These are phyloP conservation scores for Muscidifurax raptorellus DNA, from an alignment of 1,140 invertebrate species.

Conservation along the genomic window DNA sequence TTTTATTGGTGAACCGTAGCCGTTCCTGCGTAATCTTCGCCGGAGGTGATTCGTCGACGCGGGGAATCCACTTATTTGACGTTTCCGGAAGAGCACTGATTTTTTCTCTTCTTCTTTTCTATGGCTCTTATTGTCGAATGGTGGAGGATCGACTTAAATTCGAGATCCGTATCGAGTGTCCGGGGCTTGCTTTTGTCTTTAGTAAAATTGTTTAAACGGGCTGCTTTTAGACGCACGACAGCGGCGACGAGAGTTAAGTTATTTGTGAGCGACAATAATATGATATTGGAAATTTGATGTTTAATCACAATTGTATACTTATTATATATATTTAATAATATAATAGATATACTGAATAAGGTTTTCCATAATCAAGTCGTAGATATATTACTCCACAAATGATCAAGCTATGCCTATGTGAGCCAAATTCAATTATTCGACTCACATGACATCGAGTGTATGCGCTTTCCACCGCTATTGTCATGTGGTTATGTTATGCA, in stretches of 20 bases:
- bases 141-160: not conserved
- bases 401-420: not conserved
- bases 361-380: not conserved
- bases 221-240: too few species aligned
- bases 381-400: not conserved
- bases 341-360: too few species aligned
- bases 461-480: not conserved
- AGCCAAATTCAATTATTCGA: not conserved
- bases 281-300: too few species aligned
- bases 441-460: not conserved
- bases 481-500: not conserved
- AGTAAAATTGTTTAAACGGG: too few species aligned
- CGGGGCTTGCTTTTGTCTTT: too few species aligned
- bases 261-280: too few species aligned
- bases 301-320: too few species aligned
- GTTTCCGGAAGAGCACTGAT: not conserved
- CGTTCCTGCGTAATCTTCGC: constrained; percentile 1
- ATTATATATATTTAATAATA: too few species aligned
- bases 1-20: not conserved
- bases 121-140: not conserved
- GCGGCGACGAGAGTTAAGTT: too few species aligned
- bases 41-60: not conserved
- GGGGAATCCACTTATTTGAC: not conserved
- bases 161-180: too few species aligned
- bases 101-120: not conserved